These are phyloP conservation scores for Bergia sp. DNA, from an alignment of 92 coral and sea anemone species.

Conservation along the genomic window DNA sequence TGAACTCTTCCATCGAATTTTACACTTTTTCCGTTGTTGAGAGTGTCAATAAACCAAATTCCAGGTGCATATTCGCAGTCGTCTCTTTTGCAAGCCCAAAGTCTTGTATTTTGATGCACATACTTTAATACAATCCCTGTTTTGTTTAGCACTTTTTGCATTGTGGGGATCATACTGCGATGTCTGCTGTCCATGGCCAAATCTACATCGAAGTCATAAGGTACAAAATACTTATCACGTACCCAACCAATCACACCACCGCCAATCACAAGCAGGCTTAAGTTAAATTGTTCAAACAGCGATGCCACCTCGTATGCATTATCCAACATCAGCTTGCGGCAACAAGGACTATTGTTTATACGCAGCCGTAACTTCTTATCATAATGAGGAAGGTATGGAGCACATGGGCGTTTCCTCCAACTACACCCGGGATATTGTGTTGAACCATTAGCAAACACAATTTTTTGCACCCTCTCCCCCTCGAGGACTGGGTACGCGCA, in stretches of 20 bases:
- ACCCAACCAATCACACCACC: slow-evolving; percentile 37
- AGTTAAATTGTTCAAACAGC: not conserved
- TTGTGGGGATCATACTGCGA: not conserved
- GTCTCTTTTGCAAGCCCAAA: slow-evolving; percentile 2
- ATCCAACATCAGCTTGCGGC: not conserved
- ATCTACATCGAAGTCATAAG: slow-evolving; percentile 34
- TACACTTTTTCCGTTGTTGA: not conserved
- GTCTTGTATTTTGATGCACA: not conserved
- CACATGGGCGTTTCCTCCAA: not conserved
- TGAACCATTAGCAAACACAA: not conserved
- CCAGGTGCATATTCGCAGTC: not conserved
- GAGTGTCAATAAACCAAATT: not conserved
- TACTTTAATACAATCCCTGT: not conserved
- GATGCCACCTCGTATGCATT: not conserved
- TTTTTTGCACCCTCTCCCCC: not conserved
- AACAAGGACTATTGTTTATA: slow-evolving; percentile 28
- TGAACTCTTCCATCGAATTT: not conserved
- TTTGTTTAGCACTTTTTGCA: not conserved
- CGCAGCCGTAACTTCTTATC: slow-evolving; percentile 18
- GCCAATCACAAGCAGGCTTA: slow-evolving; percentile 12
- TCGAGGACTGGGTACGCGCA: not conserved
- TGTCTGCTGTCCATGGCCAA: not conserved
- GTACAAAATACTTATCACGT: slow-evolving; percentile 11
- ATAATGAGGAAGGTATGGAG: slow-evolving; percentile 15
- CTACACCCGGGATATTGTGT: slow-evolving; percentile 19